Evolutionary conservation across 1,140 invertebrate genomes (phyloP), one percentile per base, ranked within the genome.

Genomic region (Idris sp.): DNA sequence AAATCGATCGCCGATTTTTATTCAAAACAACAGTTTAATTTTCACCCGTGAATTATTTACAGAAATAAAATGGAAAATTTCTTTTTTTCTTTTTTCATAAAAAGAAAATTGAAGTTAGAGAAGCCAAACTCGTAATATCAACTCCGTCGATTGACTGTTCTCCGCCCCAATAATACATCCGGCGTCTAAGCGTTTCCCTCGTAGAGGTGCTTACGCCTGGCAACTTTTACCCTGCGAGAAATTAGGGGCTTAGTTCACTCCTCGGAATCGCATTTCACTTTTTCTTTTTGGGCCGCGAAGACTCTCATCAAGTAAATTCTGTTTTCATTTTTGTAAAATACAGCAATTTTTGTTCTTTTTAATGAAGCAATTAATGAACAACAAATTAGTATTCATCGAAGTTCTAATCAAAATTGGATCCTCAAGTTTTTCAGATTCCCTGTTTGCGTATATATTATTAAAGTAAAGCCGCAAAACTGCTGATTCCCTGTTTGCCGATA

Each of bases 61-160:
- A n/a, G n/a, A n/a, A n/a, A n/a, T n/a, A n/a, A n/a, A n/a, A n/a
- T n/a, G n/a, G n/a, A n/a, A n/a, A n/a, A n/a, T n/a, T n/a, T n/a
- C n/a, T n/a, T n/a, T n/a, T n/a, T n/a, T n/a, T n/a, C n/a, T n/a
- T n/a, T n/a, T n/a, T n/a, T n/a, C n/a, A n/a, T n/a, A n/a, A n/a
- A n/a, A n/a, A n/a, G n/a, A n/a, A n/a, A n/a, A n/a, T n/a, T n/a
- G n/a, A n/a, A n/a, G n/a, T n/a, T n/a, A n/a, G n/a, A n/a, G n/a
- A n/a, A n/a, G n/a, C n/a, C n/a, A n/a, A 10, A 33, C 31, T 36
- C 35, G 35, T 36, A 36, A 87, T 87, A 87, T 87, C 86, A 86
- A 87, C 85, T 86, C 86, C n/a, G n/a, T n/a, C n/a, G 86, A 87
- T 87, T 85, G 85, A 86, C 86, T 87, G 78, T 78, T 43, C 56